Conservation (phyloP, 37 sponge, comb jelly and placozoan species). For the Beroe ovata region DNA sequence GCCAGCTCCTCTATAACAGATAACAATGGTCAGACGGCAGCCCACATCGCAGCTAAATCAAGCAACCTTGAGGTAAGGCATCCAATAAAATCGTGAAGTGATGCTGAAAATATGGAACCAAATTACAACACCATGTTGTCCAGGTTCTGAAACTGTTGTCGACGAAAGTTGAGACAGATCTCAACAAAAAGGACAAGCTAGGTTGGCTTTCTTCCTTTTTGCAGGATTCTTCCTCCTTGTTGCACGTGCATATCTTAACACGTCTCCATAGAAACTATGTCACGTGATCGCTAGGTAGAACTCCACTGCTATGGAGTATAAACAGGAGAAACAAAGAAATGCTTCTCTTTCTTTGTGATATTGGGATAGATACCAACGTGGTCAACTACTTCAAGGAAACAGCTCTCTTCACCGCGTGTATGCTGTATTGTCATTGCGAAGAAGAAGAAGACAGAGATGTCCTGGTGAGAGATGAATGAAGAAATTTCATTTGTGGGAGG, state of each 20-base stretch:
- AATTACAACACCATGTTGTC: too few species aligned
- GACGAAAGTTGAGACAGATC: conserved; percentile 36
- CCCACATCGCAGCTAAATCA: conserved; percentile 62
- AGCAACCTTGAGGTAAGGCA: conserved; percentile 53
- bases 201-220: too few species aligned
- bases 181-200: conserved; percentile 5
- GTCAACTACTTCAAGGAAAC: conserved; percentile 59
- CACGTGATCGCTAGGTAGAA: conserved; percentile 14
- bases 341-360: conserved; percentile 30
- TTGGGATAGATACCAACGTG: not conserved
- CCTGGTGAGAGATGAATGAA: too few species aligned
- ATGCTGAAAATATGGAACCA: too few species aligned
- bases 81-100: too few species aligned
- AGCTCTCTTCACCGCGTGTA: conserved; percentile 22
- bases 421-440: not conserved
- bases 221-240: too few species aligned
- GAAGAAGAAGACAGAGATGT: not conserved
- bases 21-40: conserved; percentile 57
- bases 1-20: not conserved
- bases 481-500: too few species aligned
- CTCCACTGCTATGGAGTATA: conserved; percentile 49
- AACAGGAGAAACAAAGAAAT: conserved; percentile 5
- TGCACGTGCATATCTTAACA: too few species aligned
- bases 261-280: too few species aligned
- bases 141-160: conserved; percentile 36